Conservation (phyloP, 2,113 vertebrate genomes). For the Saguinus midas region DNA sequence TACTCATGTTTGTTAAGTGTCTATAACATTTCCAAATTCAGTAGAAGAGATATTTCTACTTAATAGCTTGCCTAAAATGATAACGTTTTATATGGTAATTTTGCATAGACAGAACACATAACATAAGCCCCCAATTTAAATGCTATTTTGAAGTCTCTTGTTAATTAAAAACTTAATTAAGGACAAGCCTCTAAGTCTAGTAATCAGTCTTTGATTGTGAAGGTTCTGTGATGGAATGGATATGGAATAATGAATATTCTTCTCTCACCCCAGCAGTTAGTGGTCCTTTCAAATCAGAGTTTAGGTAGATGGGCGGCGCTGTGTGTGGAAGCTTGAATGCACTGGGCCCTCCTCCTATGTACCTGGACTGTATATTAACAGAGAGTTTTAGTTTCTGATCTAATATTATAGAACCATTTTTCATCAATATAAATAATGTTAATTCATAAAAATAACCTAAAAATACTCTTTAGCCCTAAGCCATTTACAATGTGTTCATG, state of each 20-base stretch:
- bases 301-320: conserved; percentile 88
- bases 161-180: conserved; percentile 39
- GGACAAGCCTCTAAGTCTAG: background rate
- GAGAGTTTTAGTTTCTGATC: conserved; percentile 80
- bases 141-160: background rate
- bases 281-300: conserved; percentile 90
- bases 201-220: background rate
- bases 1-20: background rate
- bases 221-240: conserved; percentile 75
- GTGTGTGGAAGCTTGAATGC: conserved; percentile 88
- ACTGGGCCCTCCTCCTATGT: conserved; percentile 87
- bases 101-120: background rate
- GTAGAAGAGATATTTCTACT: conserved; percentile 2
- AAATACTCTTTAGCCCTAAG: background rate
- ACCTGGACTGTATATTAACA: conserved; percentile 86
- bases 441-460: conserved; percentile 23
- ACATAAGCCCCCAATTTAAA: background rate
- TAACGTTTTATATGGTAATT: background rate
- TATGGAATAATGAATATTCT: conserved; percentile 78
- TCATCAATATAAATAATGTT: background rate
- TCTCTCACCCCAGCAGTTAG: conserved; percentile 89
- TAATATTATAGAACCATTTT: background rate
- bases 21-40: background rate
- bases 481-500: background rate
- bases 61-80: background rate